Evolutionary conservation across 1,140 invertebrate genomes (phyloP).

Genomic region (Lamellibrachia luymesi): DNA sequence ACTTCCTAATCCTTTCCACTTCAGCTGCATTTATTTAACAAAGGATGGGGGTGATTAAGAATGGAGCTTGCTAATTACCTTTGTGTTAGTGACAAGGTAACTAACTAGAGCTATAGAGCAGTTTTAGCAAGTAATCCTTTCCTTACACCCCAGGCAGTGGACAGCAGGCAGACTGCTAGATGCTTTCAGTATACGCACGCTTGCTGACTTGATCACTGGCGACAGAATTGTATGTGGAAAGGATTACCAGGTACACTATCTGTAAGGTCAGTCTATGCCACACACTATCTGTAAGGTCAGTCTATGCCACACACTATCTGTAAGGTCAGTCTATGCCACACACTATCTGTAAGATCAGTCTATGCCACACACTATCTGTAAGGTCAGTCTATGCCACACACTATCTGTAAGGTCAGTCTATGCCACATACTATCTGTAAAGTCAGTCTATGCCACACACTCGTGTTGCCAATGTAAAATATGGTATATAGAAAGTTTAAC

Average conservation of each 20-base stretch:
- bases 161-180: not conserved
- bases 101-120: not conserved
- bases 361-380: no score
- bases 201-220: no score
- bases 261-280: not conserved
- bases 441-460: not conserved
- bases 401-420: not conserved
- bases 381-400: no score
- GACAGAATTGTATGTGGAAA: not conserved
- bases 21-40: not conserved
- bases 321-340: not conserved
- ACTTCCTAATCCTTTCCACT: not conserved
- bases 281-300: no score
- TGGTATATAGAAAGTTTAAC: not conserved
- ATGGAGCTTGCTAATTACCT: not conserved
- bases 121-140: not conserved
- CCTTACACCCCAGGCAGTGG: not conserved
- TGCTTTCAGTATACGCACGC: no score
- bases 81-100: not conserved
- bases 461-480: not conserved
- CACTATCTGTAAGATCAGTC: not conserved
- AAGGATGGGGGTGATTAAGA: not conserved
- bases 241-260: not conserved
- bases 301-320: not conserved
- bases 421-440: not conserved